A percentile compares a stretch with the other conserved stretches of the same genome.
Conservation (phyloP, 1,140 invertebrate genomes). For the Thaumetopoea pityocampa region DNA sequence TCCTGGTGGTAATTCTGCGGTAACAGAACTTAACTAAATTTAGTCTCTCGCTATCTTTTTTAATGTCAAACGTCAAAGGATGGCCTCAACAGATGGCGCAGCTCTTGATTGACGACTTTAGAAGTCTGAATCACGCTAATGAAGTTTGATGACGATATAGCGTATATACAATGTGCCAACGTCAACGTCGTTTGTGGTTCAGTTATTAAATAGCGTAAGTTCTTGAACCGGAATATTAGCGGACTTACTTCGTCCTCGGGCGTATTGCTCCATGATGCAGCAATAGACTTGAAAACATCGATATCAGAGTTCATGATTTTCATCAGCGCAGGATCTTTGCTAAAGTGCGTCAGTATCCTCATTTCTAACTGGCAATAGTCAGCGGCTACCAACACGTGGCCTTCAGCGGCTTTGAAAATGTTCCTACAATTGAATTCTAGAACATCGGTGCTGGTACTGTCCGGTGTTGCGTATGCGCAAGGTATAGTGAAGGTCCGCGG, state of each 20-base stretch:
- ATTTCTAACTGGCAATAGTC: conserved; percentile 98
- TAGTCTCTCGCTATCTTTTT: no score
- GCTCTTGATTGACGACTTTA: no score
- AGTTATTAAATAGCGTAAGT: no score
- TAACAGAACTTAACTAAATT: no score
- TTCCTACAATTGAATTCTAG: conserved; percentile 79
- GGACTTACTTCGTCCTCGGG: conserved; percentile 79
- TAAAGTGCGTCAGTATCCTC: conserved; percentile 93
- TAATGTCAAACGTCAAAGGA: no score
- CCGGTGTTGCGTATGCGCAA: conserved; percentile 44
- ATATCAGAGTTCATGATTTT: conserved; percentile 82
- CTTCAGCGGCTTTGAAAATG: conserved; percentile 80
- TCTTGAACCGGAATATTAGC: no score
- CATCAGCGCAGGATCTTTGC: conserved; percentile 84
- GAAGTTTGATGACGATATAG: no score
- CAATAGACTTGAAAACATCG: conserved; percentile 93
- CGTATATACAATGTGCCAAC: no score
- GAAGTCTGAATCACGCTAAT: no score
- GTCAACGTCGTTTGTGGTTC: no score
- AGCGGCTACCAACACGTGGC: conserved; percentile 86
- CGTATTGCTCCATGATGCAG: conserved; percentile 87
- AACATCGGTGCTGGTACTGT: conserved; percentile 46
- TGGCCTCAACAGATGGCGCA: no score
- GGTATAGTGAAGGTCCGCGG: conserved; percentile 88
- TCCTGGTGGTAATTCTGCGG: no score